phyloP scores from a whole-genome alignment of 2,888 invertebrate genomes.

The Cloeon dipterum region DNA sequence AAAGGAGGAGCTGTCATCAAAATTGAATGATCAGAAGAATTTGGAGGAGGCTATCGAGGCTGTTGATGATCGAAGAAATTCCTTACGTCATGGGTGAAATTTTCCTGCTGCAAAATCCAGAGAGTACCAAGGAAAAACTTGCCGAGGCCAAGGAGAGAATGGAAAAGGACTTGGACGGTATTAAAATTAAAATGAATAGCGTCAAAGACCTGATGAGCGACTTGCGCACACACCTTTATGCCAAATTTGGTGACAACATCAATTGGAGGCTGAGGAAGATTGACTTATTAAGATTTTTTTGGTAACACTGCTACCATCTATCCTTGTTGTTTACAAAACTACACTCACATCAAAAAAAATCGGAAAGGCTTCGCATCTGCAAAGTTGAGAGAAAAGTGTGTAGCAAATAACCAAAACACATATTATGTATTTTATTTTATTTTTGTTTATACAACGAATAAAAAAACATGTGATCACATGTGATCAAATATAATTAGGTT shows the following conservation, averaged over 20 bases:
- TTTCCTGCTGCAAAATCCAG: constrained; percentile 54
- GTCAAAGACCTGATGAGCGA: constrained; percentile 62
- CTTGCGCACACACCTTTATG: constrained; percentile 79
- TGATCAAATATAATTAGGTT: no score
- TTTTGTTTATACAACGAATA: no score
- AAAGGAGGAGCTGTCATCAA: constrained; percentile 10
- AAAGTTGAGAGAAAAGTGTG: no score
- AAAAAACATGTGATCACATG: no score
- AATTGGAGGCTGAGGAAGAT: constrained; percentile 89
- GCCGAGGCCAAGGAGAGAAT: constrained; percentile 52
- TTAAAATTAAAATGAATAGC: constrained; percentile 43
- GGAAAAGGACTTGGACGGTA: constrained; percentile 39
- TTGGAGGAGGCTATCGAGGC: constrained; percentile 61
- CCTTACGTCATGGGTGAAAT: constrained; percentile 78
- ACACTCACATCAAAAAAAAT: no score
- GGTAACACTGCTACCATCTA: no score
- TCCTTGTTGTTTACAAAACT: no score
- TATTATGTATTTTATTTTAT: no score
- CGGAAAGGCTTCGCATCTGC: no score
- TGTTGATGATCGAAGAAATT: constrained; percentile 51
- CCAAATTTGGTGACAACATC: constrained; percentile 92
- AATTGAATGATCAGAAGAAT: constrained; percentile 66
- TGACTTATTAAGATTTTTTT: no score
- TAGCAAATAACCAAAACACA: no score
- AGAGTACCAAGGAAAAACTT: constrained; percentile 53